These are phyloP conservation scores for Cremastinae sp. DNA, from an alignment of 2,888 invertebrate species.

Conservation along the genomic window DNA sequence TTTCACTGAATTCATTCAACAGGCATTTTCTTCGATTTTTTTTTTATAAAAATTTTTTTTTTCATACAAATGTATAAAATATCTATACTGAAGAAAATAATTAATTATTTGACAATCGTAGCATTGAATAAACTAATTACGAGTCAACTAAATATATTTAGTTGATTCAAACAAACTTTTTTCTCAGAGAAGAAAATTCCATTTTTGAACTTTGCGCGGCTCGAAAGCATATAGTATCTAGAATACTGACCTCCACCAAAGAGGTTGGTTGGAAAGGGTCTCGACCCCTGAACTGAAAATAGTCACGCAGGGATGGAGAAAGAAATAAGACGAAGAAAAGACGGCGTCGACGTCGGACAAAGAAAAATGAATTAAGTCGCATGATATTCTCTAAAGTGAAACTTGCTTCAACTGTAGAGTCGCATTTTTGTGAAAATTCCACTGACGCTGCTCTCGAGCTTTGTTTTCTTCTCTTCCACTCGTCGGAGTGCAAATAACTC, in stretches of 20 bases:
- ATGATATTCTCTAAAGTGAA: conserved; percentile 19
- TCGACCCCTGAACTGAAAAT: conserved; percentile 56
- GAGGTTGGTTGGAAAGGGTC: conserved; percentile 45
- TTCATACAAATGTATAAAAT: neutral
- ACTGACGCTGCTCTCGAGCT: conserved; percentile 18
- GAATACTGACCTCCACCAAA: conserved; percentile 48
- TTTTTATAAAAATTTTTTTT: neutral
- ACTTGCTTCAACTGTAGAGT: conserved; percentile 32
- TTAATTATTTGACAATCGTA: too few relatives aligned
- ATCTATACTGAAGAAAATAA: too few relatives aligned
- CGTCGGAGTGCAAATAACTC: conserved; percentile 33
- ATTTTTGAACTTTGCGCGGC: too few relatives aligned
- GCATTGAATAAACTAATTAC: too few relatives aligned
- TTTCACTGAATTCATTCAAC: too few relatives aligned
- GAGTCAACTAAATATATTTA: too few relatives aligned
- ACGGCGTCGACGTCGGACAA: conserved; percentile 33
- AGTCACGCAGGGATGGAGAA: conserved; percentile 30
- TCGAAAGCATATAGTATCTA: conserved; percentile 34
- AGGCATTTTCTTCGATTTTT: too few relatives aligned
- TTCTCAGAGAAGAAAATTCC: conserved; percentile 46
- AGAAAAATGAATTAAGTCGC: conserved; percentile 50
- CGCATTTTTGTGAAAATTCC: conserved; percentile 38
- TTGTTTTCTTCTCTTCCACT: conserved; percentile 2
- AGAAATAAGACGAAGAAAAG: conserved; percentile 27
- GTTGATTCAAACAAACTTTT: too few relatives aligned